Conservation (phyloP, 2,797 vertebrate genomes). For the Momotus momota region DNA sequence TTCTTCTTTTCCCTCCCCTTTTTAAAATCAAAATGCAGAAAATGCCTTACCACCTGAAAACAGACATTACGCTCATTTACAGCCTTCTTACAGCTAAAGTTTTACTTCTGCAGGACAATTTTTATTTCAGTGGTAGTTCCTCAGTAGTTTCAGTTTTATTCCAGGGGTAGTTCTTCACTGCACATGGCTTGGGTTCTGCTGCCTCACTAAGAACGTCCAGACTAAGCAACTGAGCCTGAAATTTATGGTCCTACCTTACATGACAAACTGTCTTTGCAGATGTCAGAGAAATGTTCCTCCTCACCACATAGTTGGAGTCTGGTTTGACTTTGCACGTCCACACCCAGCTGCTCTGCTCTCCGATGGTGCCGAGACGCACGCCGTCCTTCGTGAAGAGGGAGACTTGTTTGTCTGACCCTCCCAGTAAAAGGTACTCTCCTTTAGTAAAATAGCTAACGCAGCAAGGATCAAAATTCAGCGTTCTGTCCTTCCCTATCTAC, state of each 20-base stretch:
- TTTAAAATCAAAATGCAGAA: not conserved
- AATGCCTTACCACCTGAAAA: not conserved
- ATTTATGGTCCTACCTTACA: not conserved
- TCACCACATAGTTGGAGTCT: slow-evolving; percentile 97
- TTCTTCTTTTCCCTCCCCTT: not conserved
- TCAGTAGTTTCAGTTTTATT: no score
- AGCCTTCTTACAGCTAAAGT: not conserved
- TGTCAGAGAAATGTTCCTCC: not conserved
- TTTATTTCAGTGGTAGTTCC: not conserved
- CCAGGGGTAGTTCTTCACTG: not conserved
- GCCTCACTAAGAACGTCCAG: not conserved
- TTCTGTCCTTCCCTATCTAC: slow-evolving; percentile 93
- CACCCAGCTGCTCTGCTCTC: slow-evolving; percentile 94
- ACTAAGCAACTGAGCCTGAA: not conserved
- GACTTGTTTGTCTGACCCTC: slow-evolving; percentile 94
- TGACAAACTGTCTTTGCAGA: not conserved
- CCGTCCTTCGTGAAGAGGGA: slow-evolving; percentile 97
- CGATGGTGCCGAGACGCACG: slow-evolving; percentile 89
- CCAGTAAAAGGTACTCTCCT: slow-evolving; percentile 94
- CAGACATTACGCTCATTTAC: not conserved
- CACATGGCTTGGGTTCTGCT: not conserved
- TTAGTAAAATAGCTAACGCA: slow-evolving; percentile 97
- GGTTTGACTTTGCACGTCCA: slow-evolving; percentile 96
- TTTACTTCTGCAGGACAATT: not conserved
- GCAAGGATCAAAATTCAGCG: slow-evolving; percentile 93